Base-by-base conservation (phyloP, 2,797 vertebrate species). In the Sebastiscus albofasciatus region DNA sequence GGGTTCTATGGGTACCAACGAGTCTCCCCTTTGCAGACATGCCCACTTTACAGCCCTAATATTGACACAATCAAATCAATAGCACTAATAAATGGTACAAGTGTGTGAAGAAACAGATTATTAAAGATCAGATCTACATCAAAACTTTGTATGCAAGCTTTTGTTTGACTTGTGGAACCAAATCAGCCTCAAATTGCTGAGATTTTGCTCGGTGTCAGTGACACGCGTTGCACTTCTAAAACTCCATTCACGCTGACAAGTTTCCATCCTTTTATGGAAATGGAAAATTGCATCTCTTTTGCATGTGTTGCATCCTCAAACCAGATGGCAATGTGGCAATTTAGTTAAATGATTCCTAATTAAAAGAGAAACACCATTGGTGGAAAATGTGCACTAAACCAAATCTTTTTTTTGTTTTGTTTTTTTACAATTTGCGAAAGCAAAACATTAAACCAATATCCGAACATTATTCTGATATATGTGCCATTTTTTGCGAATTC, bases 281-380 rank as follows among this genome's bases (percentile, higher is more conserved):
- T 85, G 66, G 82, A 79, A 66, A 71, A 90, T 60, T 80, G 77
- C 77, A 79, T 84, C 89, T 89, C 79, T 82, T 90, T 79, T 84
- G 77, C 81, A 88, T 90, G 89, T 87, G 76, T 92, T 92, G 88
- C 81, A 89, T 89, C 75, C 75, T 86, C 71, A 87, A 92, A 92
- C 72, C 92, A 94, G 93, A 93, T 93, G 93, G 92, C 87, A 89
- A 87, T 79, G 79, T 83, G 84, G 90, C 88, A 92, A 85, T 94
- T 90, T 79, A 86, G 83, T 85, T 90, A 92, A 94, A 92, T 89
- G 78, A 88, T 86, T 90, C 70, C 88, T 85, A 89, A 92, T 93
- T 90, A 93, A 86, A 91, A 87, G 60, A 85, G 74, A 58, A 90
- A 89, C 82, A 81, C 66, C 67, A 89, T 61, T 79, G 86, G 88